Conservation (phyloP, 2,888 invertebrate genomes). For the Actias luna region DNA sequence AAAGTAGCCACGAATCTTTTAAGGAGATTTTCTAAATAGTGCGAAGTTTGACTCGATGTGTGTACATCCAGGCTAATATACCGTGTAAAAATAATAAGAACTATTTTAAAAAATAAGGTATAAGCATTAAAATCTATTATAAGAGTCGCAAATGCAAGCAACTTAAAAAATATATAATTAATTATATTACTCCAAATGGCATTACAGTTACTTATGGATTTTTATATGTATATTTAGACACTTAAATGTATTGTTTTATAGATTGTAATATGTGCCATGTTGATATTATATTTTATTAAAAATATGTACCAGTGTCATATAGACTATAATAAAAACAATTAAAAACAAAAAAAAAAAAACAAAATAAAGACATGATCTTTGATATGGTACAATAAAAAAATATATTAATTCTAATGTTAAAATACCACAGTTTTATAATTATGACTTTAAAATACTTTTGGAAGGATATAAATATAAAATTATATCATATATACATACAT, state of each 20-base stretch:
- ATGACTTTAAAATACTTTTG: too few species aligned
- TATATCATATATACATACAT: too few species aligned
- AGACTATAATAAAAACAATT: neutral
- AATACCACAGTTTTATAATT: too few species aligned
- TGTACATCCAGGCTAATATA: too few species aligned
- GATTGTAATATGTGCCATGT: conserved; percentile 32
- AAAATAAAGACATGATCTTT: too few species aligned
- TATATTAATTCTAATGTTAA: neutral
- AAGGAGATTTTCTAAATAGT: too few species aligned
- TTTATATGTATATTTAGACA: conserved; percentile 66
- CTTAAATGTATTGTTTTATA: conserved; percentile 34
- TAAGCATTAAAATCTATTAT: neutral
- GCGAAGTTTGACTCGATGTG: too few species aligned
- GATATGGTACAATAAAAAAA: too few species aligned
- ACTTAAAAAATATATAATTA: conserved; percentile 18
- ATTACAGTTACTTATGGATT: conserved; percentile 59
- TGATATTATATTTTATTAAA: conserved; percentile 21
- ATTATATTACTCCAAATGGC: conserved; percentile 55
- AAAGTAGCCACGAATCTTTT: too few species aligned
- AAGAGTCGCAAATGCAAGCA: neutral
- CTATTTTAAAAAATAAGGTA: neutral
- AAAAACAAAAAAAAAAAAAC: neutral
- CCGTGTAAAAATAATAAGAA: too few species aligned
- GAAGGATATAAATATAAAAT: too few species aligned
- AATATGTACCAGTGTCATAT: neutral